Percentiles rank a stretch among this genome's conserved stretches.
phyloP scores from a whole-genome alignment of 2,888 invertebrate species.

The Nowickia ferox region DNA sequence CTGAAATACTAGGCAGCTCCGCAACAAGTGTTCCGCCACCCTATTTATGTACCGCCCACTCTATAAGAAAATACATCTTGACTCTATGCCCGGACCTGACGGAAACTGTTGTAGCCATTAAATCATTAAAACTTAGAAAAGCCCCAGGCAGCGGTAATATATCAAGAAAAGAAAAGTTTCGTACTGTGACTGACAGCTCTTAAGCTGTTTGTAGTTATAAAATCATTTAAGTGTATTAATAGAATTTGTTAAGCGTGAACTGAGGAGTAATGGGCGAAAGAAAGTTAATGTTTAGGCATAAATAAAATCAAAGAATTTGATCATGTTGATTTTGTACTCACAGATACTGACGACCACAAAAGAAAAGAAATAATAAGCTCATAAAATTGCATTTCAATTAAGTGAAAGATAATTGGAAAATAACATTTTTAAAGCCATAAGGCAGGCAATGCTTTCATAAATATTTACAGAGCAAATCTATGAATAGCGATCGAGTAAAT shows the following conservation, averaged over 20 bases:
- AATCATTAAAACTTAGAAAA: too few relatives aligned
- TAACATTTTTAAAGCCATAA: constrained; percentile 48
- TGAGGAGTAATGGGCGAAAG: constrained; percentile 46
- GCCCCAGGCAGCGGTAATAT: too few relatives aligned
- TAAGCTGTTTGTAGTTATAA: constrained; percentile 20
- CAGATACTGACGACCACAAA: not conserved
- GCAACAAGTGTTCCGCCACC: too few relatives aligned
- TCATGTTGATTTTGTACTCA: constrained; percentile 35
- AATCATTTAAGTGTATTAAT: constrained; percentile 60
- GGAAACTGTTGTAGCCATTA: too few relatives aligned
- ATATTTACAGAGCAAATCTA: constrained; percentile 38
- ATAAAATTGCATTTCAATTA: constrained; percentile 60
- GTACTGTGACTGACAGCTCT: constrained; percentile 15
- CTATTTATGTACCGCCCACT: too few relatives aligned
- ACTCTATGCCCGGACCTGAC: too few relatives aligned
- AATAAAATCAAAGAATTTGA: constrained; percentile 31
- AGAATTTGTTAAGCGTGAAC: constrained; percentile 60
- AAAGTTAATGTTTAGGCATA: constrained; percentile 37
- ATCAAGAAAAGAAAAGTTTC: not conserved
- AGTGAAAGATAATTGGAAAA: constrained; percentile 63
- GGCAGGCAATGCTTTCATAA: constrained; percentile 40
- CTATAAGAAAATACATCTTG: too few relatives aligned
- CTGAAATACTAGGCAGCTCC: too few relatives aligned
- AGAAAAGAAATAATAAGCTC: constrained; percentile 24
- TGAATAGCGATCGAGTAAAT: constrained; percentile 17